Percentiles rank a stretch among this genome's conserved stretches.
These are phyloP conservation scores for Laodelphax striatellus DNA, from an alignment of 1,140 invertebrate genomes.

Conservation along the genomic window DNA sequence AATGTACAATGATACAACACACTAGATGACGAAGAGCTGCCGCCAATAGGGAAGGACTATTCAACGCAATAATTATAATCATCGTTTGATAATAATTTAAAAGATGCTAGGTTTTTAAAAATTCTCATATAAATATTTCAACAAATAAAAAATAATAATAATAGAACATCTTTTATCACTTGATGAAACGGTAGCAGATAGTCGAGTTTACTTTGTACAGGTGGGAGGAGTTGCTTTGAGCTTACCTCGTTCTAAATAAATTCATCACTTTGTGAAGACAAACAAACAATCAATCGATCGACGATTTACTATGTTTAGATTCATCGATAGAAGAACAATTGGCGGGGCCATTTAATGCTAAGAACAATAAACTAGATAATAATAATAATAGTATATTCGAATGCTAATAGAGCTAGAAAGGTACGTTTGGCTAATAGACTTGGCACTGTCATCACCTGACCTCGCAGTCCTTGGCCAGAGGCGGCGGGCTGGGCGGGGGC, in stretches of 20 bases:
- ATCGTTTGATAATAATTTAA: constrained; percentile 21
- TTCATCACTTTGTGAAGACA: constrained; percentile 24
- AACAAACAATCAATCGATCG: constrained; percentile 14
- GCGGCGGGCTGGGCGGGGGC: constrained; percentile 34
- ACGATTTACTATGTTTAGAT: neutral
- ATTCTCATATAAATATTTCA: constrained; percentile 14
- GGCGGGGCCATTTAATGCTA: constrained; percentile 15
- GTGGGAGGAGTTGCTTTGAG: constrained; percentile 20
- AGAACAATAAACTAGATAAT: constrained; percentile 22
- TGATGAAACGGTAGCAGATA: neutral
- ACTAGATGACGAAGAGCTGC: neutral
- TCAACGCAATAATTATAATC: constrained; percentile 12
- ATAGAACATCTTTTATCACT: constrained; percentile 7
- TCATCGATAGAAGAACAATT: constrained; percentile 16
- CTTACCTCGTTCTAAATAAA: constrained; percentile 8
- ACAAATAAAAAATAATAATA: constrained; percentile 13
- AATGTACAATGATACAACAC: constrained; percentile 22
- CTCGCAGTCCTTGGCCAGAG: constrained; percentile 67
- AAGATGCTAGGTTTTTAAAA: neutral
- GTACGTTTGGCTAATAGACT: constrained; percentile 2
- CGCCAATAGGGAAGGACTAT: neutral
- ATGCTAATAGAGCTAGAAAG: constrained; percentile 6
- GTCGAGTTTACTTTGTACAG: constrained; percentile 12
- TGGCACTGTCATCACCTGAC: constrained; percentile 53
- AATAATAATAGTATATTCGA: constrained; percentile 10